Conservation (phyloP, 2,797 vertebrate species). For the Tokudaia tokunoshimensis region DNA sequence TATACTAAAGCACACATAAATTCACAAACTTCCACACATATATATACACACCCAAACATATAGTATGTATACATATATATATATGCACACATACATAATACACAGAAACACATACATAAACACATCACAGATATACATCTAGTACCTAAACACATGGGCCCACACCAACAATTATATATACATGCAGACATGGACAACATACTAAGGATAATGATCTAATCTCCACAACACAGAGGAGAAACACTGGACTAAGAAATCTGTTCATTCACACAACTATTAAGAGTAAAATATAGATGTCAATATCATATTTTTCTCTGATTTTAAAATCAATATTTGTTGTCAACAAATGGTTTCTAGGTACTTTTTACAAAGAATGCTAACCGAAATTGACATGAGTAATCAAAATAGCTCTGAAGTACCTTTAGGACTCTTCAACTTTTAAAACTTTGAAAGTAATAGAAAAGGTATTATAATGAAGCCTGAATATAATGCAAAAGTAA, state of each 20-base stretch:
- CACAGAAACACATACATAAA: neutral
- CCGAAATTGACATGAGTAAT: neutral
- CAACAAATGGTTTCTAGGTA: neutral
- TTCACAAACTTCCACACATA: neutral
- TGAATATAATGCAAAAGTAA: slow-evolving; percentile 30
- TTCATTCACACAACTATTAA: neutral
- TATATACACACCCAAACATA: neutral
- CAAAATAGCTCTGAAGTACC: neutral
- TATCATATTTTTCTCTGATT: slow-evolving; percentile 21
- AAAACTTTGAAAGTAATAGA: slow-evolving; percentile 28
- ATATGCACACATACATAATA: neutral
- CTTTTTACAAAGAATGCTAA: neutral
- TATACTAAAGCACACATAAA: neutral
- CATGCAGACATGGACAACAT: neutral
- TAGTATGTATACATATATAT: neutral
- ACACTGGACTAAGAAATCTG: neutral
- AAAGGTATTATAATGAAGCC: neutral
- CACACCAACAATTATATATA: neutral
- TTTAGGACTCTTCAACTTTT: slow-evolving; percentile 3
- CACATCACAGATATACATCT: neutral
- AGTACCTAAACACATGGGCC: neutral
- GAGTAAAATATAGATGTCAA: slow-evolving; percentile 4
- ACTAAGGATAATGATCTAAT: neutral
- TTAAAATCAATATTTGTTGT: neutral
- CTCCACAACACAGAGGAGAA: neutral